Evolutionary conservation across 2,797 vertebrate genomes (phyloP), one percentile per base, ranked within the genome.

Genomic region (Eleutherodactylus coqui): DNA sequence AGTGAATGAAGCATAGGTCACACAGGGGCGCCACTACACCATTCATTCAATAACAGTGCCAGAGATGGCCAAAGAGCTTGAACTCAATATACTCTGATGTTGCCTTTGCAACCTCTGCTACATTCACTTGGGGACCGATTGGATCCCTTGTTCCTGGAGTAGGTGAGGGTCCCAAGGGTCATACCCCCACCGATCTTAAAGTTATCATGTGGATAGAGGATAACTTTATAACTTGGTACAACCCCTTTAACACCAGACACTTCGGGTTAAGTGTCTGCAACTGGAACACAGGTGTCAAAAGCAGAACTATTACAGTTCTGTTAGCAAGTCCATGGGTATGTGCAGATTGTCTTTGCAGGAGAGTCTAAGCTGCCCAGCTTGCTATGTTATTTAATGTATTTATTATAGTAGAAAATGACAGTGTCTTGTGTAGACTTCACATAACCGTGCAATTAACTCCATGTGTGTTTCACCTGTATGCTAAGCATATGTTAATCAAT

Each of bases 361-460:
- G 27, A 73, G 29, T 27, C 70, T 45, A 73, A 43, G 24, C 24
- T 45, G 70, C 24, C 24, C 70, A 45, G 70, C 38, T 27, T 45
- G 70, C 21, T 14, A 27, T 45, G 13, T 73, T 73, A 21, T 70
- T 73, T 73, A 27, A 73, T 60, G 51, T 55, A 34, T 78, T 58
- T 38, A 78, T 58, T 38, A 53, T 16, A 45, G 70, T 14, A 45
- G 70, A 73, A 7, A 41, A 45, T 73, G 70, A 27, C 38, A 73
- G 16, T 45, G 0, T 73, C 70, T 73, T 73, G 38, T 13, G 41
- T 45, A 45, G 70, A 73, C 11, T 14, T 43, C 1, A 24, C 41
- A 43, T 73, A 73, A 45, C 32, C 70, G 7, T 73, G n/a, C 24
- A 73, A 45, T 73, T 45, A 73, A 27, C 70, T 73, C 70, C 70